A percentile compares a stretch with the other conserved stretches of the same genome.
Evolutionary conservation across 2,888 invertebrate species (phyloP).

Genomic region (Caradrina clavipalpis): DNA sequence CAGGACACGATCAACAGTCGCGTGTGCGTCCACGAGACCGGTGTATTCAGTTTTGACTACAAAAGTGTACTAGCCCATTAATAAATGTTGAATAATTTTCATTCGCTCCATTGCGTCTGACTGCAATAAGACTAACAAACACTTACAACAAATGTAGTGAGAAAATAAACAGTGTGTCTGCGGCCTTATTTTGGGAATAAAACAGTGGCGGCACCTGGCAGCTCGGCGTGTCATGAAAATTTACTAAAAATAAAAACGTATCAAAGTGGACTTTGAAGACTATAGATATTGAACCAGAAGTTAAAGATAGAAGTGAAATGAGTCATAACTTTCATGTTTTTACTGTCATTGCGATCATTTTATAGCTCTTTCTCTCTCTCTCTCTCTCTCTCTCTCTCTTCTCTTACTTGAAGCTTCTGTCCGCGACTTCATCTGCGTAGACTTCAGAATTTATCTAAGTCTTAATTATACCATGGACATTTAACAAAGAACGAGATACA

Average conservation of each 20-base stretch:
- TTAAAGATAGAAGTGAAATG: too few relatives aligned
- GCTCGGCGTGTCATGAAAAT: slow-evolving; percentile 68
- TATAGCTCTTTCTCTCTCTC: too few relatives aligned
- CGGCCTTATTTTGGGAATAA: slow-evolving; percentile 66
- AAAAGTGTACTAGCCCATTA: slow-evolving; percentile 33
- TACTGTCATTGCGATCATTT: too few relatives aligned
- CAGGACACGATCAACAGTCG: too few relatives aligned
- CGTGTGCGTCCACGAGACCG: too few relatives aligned
- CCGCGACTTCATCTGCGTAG: too few relatives aligned
- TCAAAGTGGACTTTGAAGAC: slow-evolving; percentile 71
- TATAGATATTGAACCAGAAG: slow-evolving; percentile 49
- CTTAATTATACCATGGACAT: too few relatives aligned
- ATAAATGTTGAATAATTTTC: slow-evolving; percentile 41
- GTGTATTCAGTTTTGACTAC: slow-evolving; percentile 37
- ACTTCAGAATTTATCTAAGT: too few relatives aligned
- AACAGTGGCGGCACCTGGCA: slow-evolving; percentile 64
- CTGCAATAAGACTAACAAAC: slow-evolving; percentile 55
- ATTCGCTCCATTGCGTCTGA: slow-evolving; percentile 28
- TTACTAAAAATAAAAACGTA: slow-evolving; percentile 74
- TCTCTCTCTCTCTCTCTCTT: too few relatives aligned
- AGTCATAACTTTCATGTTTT: too few relatives aligned
- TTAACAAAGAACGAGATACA: too few relatives aligned
- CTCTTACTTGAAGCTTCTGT: too few relatives aligned
- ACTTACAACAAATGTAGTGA: slow-evolving; percentile 58
- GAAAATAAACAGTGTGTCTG: slow-evolving; percentile 61